Conservation (phyloP, 64 coral and sea anemone genomes). For the Cladopsammia gracilis region DNA sequence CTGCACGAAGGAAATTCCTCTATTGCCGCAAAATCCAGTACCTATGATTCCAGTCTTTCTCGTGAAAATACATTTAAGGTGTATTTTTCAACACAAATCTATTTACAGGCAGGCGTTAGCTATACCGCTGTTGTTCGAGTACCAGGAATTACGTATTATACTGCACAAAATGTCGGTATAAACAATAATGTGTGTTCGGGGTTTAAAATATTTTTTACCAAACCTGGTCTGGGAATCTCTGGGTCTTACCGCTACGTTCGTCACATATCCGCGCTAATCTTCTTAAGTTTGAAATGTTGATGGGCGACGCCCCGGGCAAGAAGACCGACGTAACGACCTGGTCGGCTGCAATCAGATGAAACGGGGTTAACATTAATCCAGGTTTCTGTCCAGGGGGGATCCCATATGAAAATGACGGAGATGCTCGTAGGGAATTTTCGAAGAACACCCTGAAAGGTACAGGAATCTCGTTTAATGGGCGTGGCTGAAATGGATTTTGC, state of each 20-base stretch:
- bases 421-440: too few species aligned
- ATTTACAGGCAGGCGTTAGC: not conserved
- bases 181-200: constrained; percentile 3
- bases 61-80: not conserved
- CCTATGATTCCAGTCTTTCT: not conserved
- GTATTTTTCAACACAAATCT: not conserved
- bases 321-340: too few species aligned
- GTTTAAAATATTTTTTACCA: not conserved
- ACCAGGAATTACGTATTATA: not conserved
- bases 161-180: not conserved
- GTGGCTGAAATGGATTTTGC: too few species aligned
- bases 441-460: too few species aligned
- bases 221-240: not conserved
- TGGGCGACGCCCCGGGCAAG: too few species aligned
- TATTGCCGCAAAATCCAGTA: not conserved
- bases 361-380: too few species aligned
- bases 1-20: not conserved
- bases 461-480: too few species aligned
- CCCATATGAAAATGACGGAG: too few species aligned
- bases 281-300: constrained; percentile 11
- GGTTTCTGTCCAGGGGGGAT: too few species aligned
- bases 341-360: too few species aligned
- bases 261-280: not conserved
- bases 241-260: not conserved
- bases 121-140: not conserved